phyloP scores from a whole-genome alignment of 2,888 invertebrate genomes.

The Orchestes rusci region DNA sequence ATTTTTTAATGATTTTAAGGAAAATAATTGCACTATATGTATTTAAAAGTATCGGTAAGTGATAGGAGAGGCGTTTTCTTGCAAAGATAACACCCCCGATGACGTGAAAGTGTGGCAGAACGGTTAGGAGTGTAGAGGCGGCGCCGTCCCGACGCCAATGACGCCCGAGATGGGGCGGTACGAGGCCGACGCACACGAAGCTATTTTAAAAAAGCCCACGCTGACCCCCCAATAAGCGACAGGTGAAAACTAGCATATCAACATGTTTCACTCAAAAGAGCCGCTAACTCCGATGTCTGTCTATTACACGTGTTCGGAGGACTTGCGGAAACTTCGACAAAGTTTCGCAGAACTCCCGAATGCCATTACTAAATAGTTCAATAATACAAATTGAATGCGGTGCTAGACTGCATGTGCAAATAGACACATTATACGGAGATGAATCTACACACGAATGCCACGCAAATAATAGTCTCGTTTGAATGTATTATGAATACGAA shows the following conservation, averaged over 20 bases:
- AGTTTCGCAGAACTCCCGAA: conserved; percentile 19
- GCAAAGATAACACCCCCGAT: conserved; percentile 38
- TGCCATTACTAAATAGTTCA: conserved; percentile 25
- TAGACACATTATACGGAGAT: conserved; percentile 14
- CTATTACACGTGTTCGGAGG: conserved; percentile 27
- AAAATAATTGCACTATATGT: conserved; percentile 29
- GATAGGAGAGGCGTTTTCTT: conserved; percentile 37
- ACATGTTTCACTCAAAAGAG: conserved; percentile 24
- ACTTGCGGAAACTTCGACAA: conserved; percentile 22
- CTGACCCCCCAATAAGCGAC: conserved; percentile 32
- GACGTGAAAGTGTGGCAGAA: conserved; percentile 32
- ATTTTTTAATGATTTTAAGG: conserved; percentile 25
- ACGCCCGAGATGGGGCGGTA: conserved; percentile 40
- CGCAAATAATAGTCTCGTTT: conserved; percentile 4
- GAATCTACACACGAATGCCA: conserved; percentile 14
- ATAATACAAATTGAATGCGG: conserved; percentile 24
- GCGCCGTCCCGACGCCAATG: conserved; percentile 43
- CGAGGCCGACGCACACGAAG: conserved; percentile 40
- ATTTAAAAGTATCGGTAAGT: conserved; percentile 25
- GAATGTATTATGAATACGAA: no score
- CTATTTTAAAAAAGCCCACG: conserved; percentile 33
- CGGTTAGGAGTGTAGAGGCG: conserved; percentile 38
- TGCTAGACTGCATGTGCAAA: conserved; percentile 17
- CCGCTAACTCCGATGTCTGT: conserved; percentile 24
- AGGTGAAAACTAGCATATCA: conserved; percentile 33